A percentile compares a stretch with the other conserved stretches of the same genome.
These are phyloP conservation scores for Nipponia nippon DNA, from an alignment of 2,113 vertebrate species.

Conservation along the genomic window DNA sequence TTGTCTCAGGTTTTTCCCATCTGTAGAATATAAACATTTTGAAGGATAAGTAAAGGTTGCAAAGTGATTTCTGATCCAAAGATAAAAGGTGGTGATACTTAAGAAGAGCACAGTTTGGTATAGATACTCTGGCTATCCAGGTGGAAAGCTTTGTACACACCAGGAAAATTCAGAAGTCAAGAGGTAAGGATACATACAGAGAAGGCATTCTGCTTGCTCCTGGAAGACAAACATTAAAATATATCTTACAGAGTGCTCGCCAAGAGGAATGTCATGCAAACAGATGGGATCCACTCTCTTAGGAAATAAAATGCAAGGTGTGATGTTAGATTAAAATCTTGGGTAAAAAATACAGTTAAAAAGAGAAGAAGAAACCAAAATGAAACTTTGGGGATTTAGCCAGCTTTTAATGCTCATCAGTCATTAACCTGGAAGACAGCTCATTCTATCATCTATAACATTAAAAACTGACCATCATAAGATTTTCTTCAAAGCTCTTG, in stretches of 20 bases:
- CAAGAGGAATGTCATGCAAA: neutral
- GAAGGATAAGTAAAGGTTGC: neutral
- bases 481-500: neutral
- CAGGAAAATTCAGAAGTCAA: neutral
- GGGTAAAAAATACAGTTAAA: neutral
- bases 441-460: neutral
- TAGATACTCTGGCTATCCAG: neutral
- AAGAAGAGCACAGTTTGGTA: neutral
- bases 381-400: neutral
- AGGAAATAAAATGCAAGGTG: neutral
- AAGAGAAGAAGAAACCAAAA: neutral
- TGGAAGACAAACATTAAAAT: neutral
- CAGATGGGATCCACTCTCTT: neutral
- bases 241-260: neutral
- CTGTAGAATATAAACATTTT: neutral
- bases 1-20: neutral
- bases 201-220: neutral
- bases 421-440: neutral
- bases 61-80: neutral
- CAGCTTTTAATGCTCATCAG: neutral
- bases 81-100: neutral
- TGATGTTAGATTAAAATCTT: neutral
- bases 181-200: neutral
- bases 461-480: conserved; percentile 8
- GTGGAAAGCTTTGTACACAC: neutral